Conservation (phyloP, 1,140 invertebrate genomes). For the Sarcophaga peregrina region DNA sequence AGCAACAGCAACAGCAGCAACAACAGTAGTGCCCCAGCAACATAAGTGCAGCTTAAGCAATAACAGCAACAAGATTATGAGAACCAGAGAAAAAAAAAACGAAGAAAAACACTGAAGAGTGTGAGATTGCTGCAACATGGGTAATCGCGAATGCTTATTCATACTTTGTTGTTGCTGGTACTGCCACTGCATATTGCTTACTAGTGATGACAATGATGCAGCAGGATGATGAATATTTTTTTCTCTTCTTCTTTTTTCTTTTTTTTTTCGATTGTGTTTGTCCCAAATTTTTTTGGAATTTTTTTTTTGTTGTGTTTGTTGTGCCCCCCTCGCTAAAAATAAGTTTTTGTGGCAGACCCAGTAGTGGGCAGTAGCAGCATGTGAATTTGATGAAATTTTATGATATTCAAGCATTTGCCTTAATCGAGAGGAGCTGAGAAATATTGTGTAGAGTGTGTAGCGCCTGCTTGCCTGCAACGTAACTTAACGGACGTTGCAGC, state of each 20-base stretch:
- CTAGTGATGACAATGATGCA: not conserved
- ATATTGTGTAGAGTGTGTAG: too few species aligned
- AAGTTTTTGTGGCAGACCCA: not conserved
- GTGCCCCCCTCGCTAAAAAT: not conserved
- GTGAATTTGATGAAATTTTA: slow-evolving; percentile 38
- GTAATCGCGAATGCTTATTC: not conserved
- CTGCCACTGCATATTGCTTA: not conserved
- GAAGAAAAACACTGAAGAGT: not conserved
- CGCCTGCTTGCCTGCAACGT: too few species aligned
- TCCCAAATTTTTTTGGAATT: not conserved
- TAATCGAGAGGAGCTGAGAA: too few species aligned
- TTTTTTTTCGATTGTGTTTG: not conserved
- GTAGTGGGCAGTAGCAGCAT: slow-evolving; percentile 9
- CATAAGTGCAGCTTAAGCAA: not conserved
- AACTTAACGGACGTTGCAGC: too few species aligned
- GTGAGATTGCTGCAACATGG: not conserved
- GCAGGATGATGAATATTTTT: not conserved
- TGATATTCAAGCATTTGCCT: slow-evolving; percentile 1
- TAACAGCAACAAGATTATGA: not conserved
- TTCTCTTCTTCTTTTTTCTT: not conserved
- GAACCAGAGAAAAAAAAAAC: not conserved
- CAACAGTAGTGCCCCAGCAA: not conserved
- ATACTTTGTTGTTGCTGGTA: not conserved
- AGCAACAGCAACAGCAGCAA: too few species aligned
- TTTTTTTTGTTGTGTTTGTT: too few species aligned